Evolutionary conservation across 1,140 invertebrate species (phyloP).

Genomic region (Latrodectus geometricus): DNA sequence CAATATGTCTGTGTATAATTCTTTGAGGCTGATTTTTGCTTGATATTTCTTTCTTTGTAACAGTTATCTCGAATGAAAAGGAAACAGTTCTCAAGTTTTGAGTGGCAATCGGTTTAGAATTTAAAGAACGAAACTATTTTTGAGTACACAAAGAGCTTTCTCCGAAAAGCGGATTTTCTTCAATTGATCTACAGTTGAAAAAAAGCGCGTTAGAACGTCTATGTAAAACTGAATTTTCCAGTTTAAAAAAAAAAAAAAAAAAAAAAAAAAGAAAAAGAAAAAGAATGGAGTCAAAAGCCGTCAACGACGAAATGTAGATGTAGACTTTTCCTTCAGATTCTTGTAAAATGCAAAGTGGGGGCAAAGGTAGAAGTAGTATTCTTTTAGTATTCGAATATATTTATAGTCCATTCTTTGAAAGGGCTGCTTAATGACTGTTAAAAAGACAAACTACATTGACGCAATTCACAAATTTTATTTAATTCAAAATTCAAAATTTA

Average conservation of each 20-base stretch:
- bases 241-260: too few species aligned
- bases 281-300: constrained; percentile 38
- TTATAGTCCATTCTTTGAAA: background rate
- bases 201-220: constrained; percentile 31
- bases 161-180: constrained; percentile 45
- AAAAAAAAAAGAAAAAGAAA: too few species aligned
- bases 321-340: constrained; percentile 42
- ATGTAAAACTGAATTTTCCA: constrained; percentile 35
- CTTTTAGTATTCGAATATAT: background rate
- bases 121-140: constrained; percentile 43
- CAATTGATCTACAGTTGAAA: constrained; percentile 35
- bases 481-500: too few species aligned
- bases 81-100: constrained; percentile 51
- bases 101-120: constrained; percentile 53
- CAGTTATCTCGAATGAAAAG: constrained; percentile 21
- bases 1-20: constrained; percentile 8
- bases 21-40: constrained; percentile 44
- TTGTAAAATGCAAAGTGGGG: constrained; percentile 48
- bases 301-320: constrained; percentile 30
- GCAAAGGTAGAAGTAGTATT: background rate
- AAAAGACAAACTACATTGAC: too few species aligned
- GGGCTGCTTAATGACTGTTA: too few species aligned
- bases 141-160: constrained; percentile 46
- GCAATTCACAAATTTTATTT: too few species aligned
- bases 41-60: constrained; percentile 44